Base-by-base conservation (phyloP, 2,888 invertebrate genomes). In the Stenurella melanura region DNA sequence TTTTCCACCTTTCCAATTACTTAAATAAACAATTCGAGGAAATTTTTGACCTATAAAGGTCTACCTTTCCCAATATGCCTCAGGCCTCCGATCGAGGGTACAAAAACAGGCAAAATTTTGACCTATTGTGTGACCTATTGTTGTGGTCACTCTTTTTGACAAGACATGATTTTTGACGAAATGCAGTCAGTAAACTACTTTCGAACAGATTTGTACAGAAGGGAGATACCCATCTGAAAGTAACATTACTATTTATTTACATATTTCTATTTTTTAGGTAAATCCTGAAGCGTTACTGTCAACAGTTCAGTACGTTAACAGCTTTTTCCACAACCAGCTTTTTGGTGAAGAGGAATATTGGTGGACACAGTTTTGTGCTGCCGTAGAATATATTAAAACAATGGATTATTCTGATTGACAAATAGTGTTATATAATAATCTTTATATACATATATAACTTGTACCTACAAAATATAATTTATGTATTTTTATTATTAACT, bases 311-410 rank as follows among this genome's bases (percentile, higher is more conserved):
- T 97, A 98, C 89, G 97, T 99, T 82, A 96, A 95, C 89, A 97
- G 96, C 84, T 97, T 97, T 89, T 97, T 96, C 87, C 96, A 95
- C 74, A 92, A 93, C 81, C 93, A 94, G 79, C 92, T 98, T 76
- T 92, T 92, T 79, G 98, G 98, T 68, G 97, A 98, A 90, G 96
- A 97, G 86, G 95, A 96, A 85, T 99, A 99, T 90, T 98, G 98
- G 95, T 99, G 98, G 99, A 98, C 97, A 73, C 98, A 98, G 90
- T 98, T 99, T 91, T 96, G 96, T 87, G 95, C 98, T 0, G 97
- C 97, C 66, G 96, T 98, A 72, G 98, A 98, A 90, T 98, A 97
- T 91, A 98, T 99, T 87, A 99, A 99, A 92, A 98, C 97, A 74
- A 97, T 98, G 97, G 96, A 96, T 90, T 96, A 95, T 90, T 91